Evolutionary conservation across 1,140 invertebrate genomes (phyloP).

Genomic region (Drosophila obscura): DNA sequence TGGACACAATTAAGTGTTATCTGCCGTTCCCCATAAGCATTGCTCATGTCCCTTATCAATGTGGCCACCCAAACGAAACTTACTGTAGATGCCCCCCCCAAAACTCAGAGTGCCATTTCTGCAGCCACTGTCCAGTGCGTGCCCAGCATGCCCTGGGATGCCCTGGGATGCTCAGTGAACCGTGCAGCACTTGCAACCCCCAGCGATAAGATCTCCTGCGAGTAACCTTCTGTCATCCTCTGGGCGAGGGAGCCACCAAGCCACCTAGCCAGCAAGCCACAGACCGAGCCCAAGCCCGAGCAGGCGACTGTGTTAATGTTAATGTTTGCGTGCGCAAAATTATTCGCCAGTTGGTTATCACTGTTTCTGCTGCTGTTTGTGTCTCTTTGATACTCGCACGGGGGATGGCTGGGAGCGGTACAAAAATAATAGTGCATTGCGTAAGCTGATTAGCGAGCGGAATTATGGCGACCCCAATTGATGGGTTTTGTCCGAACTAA

Average conservation of each 20-base stretch:
- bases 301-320: slow-evolving; percentile 2
- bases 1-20: slow-evolving; percentile 48
- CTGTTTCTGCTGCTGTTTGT: too few species aligned
- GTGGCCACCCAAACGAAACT: neutral
- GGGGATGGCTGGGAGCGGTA: neutral
- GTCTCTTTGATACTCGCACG: slow-evolving; percentile 5
- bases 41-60: slow-evolving; percentile 22
- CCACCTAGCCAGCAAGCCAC: too few species aligned
- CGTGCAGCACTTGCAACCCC: slow-evolving; percentile 26
- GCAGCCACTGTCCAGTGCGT: neutral
- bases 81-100: too few species aligned
- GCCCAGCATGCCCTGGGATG: neutral
- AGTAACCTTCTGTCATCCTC: slow-evolving; percentile 20
- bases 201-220: slow-evolving; percentile 24
- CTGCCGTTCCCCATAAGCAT: slow-evolving; percentile 11
- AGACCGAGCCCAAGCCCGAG: too few species aligned
- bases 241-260: neutral
- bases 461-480: slow-evolving; percentile 14
- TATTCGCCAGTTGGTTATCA: slow-evolving; percentile 30
- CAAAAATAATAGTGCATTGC: slow-evolving; percentile 37
- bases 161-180: slow-evolving; percentile 28
- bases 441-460: slow-evolving; percentile 65
- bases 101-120: too few species aligned
- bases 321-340: slow-evolving; percentile 51
- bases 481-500: slow-evolving; percentile 30